A percentile compares a stretch with the other conserved stretches of the same genome.
phyloP scores from a whole-genome alignment of 2,113 vertebrate genomes.

The Andinoacara biseriatus region DNA sequence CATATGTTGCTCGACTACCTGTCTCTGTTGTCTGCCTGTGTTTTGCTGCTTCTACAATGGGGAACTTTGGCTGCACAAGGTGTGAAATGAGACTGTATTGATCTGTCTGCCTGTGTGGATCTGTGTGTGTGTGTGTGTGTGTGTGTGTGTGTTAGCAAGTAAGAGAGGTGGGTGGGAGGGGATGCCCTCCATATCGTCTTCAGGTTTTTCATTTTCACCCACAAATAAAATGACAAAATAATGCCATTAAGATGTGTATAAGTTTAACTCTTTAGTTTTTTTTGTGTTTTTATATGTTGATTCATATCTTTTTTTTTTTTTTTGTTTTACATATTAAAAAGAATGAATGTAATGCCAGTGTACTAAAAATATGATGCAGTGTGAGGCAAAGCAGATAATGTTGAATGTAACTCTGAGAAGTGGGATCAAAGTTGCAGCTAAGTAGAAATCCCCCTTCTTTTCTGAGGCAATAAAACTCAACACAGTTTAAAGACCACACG shows the following conservation, averaged over 20 bases:
- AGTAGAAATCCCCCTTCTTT: not conserved
- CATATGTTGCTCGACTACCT: constrained; percentile 12
- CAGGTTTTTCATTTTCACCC: not conserved
- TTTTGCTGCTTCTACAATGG: constrained; percentile 41
- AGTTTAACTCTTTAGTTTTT: not conserved
- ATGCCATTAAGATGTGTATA: not conserved
- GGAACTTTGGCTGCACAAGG: constrained; percentile 63
- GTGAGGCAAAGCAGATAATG: constrained; percentile 19
- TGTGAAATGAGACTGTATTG: constrained; percentile 75
- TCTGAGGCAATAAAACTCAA: not conserved
- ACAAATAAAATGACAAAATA: constrained; percentile 14
- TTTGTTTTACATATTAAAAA: not conserved
- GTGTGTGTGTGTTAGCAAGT: not conserved
- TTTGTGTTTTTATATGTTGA: not conserved
- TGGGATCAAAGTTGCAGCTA: not conserved
- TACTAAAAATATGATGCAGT: not conserved
- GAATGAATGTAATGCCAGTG: not conserved
- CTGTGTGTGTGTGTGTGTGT: constrained; percentile 13
- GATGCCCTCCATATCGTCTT: constrained; percentile 13
- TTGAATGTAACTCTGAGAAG: constrained; percentile 2
- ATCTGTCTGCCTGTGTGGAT: constrained; percentile 52
- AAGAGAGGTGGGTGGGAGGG: constrained; percentile 5
- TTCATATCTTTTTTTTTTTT: constrained; percentile 21
- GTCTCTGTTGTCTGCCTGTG: constrained; percentile 29
- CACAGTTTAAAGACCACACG: constrained; percentile 8